Base-by-base conservation (phyloP, 2,888 invertebrate genomes). In the Drosophila colorata region DNA sequence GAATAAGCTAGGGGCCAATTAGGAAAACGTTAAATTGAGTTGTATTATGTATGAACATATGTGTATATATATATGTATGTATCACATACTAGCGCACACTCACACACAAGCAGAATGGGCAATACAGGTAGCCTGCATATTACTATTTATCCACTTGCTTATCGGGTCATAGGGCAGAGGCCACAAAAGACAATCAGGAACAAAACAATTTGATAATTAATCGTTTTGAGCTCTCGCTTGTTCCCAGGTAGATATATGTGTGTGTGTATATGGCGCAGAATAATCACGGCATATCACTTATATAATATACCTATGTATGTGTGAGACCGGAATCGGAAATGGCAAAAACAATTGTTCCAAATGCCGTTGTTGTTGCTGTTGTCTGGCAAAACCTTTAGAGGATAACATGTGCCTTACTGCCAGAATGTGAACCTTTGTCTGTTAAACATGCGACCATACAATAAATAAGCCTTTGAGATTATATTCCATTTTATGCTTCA, bases 201-300 rank as follows among this genome's bases (percentile, higher is more conserved):
- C 67, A 78, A 74, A 69, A 74, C 81, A 74, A 80, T 78, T 78
- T 78, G 78, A 78, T 78, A 78, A 78, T 78, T 78, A 80, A 80
- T 78, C 78, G 78, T 74, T 78, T 69, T 65, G 65, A 74, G 47
- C 65, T 75, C 65, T 49, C 51, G 47, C 52, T 69, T 25, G 52
- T 53, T 35, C 23, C 41, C 69, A 43, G 56, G 44, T 58, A 65
- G 41, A 63, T 77, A 43, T 38, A 31, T n/a, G 11, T 41, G 14
- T 35, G 44, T 33, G 23, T 43, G 25, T 43, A n/a, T 52, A 41
- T 61, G 47, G 33, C 18, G 25, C 25, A 31, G 49, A 28, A 48
- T 74, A 69, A 76, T 78, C 71, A 70, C 66, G 70, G 70, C 65
- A 78, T 69, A 78, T 76, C 79, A 79, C 70, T 76, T 61, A 78